phyloP scores from a whole-genome alignment of 2,797 vertebrate species.

The Acrocephalus scirpaceus region DNA sequence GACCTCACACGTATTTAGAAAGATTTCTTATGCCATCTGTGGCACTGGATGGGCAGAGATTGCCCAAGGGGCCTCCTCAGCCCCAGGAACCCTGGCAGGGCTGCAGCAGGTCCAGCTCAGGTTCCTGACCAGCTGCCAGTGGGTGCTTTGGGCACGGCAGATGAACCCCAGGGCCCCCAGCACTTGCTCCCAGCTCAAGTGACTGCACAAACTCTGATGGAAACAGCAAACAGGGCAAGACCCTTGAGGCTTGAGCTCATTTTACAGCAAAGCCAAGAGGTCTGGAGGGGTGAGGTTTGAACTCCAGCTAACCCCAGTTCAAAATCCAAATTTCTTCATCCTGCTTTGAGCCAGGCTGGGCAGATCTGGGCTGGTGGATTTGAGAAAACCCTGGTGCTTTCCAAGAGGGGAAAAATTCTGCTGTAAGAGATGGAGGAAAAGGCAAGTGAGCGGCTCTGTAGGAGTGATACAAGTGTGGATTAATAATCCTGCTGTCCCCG shows the following conservation, averaged over 20 bases:
- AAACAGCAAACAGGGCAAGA: not conserved
- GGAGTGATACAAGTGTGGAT: not conserved
- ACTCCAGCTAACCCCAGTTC: not conserved
- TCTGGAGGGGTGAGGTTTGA: slow-evolving; percentile 27
- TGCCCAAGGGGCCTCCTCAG: not conserved
- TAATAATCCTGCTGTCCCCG: not conserved
- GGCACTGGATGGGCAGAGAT: not conserved
- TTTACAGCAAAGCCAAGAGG: not conserved
- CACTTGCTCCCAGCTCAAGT: rapidly evolving
- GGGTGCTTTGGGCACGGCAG: not conserved
- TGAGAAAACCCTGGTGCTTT: not conserved
- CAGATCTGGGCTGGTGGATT: not conserved
- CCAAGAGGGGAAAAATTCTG: not conserved
- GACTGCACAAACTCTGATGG: not conserved
- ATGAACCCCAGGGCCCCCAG: not conserved
- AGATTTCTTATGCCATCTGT: not conserved
- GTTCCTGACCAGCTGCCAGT: not conserved
- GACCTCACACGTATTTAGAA: not conserved
- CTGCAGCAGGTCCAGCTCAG: not conserved
- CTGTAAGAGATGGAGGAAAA: not conserved
- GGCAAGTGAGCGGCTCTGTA: not conserved
- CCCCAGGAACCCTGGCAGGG: rapidly evolving
- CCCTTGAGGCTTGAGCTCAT: not conserved
- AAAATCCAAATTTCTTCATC: not conserved
- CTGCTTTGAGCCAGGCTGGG: not conserved